Evolutionary conservation across 2,113 vertebrate genomes (phyloP), one percentile per base, ranked within the genome.

Genomic region (Tetrao urogallus): DNA sequence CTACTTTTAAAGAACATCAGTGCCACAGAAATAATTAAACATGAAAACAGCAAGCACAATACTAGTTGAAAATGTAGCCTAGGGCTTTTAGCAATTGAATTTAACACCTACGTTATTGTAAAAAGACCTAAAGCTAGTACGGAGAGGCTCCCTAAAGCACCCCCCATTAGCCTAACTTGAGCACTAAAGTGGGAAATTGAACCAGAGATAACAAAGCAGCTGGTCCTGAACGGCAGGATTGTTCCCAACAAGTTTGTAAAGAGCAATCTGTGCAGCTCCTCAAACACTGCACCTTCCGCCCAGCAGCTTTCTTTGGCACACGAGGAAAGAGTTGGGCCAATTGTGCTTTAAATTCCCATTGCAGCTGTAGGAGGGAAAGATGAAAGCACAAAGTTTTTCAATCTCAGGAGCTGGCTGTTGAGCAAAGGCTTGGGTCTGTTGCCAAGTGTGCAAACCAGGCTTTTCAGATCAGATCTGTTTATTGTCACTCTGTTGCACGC

Each of bases 11-110:
- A 84, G 66, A 67, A 87, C n/a, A 48, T 6, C 60, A 28, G 47
- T 91, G 63, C 63, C 24, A 79, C 19, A 61, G 71, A 94, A 93
- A 88, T 84, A 90, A 92, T 60, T 75, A 90, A 77, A 89, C 1
- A 1, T n/a, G 13, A 90, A 80, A 92, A 87, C 19, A 87, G 80
- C 40, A 85, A 82, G 50, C 24, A 66, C 32, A 36, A 75, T 73
- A 77, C 28, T 54, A 60, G 71, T 32, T 90, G 45, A 82, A 93
- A 89, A 92, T 25, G 50, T 54, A 76, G 67, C 74, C 86, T 19
- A n/a, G 60, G 60, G 78, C 45, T 89, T 79, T 58, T 60, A 87
- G 82, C 70, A 92, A 65, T 48, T 66, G 63, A 61, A 82, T 72
- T 69, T 74, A 71, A 65, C 54, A 84, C 40, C n/a, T 34, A 61